A percentile compares a stretch with the other conserved stretches of the same genome.
These are phyloP conservation scores for Halcyon senegalensis DNA, from an alignment of 2,113 vertebrate species.

Conservation along the genomic window DNA sequence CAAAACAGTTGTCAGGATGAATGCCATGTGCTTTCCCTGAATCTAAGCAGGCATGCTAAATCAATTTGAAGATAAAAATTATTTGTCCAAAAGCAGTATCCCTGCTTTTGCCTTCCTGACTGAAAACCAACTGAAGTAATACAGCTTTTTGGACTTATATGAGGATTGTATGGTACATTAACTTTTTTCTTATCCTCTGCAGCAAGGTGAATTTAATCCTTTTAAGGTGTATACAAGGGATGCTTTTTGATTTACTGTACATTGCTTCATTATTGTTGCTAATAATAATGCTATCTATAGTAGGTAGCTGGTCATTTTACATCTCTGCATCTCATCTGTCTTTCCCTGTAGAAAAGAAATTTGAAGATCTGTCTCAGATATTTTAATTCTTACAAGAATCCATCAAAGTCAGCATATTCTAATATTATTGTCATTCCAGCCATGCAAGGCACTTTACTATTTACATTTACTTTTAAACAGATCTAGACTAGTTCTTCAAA, in stretches of 20 bases:
- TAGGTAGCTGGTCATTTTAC: background rate
- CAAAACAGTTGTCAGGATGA: background rate
- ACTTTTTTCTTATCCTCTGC: conserved; percentile 18
- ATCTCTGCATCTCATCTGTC: background rate
- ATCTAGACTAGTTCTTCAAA: background rate
- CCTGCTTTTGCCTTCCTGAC: conserved; percentile 1
- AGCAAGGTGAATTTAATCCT: conserved; percentile 24
- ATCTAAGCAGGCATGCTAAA: background rate
- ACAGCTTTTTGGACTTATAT: background rate
- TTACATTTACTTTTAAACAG: background rate
- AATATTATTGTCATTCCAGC: background rate
- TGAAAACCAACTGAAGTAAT: conserved; percentile 15
- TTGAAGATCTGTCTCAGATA: background rate
- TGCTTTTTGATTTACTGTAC: background rate
- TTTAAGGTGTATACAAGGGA: background rate
- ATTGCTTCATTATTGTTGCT: background rate
- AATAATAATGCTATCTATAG: background rate
- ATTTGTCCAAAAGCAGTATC: background rate
- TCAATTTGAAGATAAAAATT: conserved; percentile 15
- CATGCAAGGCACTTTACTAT: background rate
- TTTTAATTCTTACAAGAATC: background rate
- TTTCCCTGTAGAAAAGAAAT: background rate
- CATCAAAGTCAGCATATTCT: background rate
- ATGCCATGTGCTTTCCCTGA: background rate
- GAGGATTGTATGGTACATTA: background rate